Evolutionary conservation across 1,140 invertebrate species (phyloP), one percentile per base, ranked within the genome.

Genomic region (Caenorhabditis remanei): DNA sequence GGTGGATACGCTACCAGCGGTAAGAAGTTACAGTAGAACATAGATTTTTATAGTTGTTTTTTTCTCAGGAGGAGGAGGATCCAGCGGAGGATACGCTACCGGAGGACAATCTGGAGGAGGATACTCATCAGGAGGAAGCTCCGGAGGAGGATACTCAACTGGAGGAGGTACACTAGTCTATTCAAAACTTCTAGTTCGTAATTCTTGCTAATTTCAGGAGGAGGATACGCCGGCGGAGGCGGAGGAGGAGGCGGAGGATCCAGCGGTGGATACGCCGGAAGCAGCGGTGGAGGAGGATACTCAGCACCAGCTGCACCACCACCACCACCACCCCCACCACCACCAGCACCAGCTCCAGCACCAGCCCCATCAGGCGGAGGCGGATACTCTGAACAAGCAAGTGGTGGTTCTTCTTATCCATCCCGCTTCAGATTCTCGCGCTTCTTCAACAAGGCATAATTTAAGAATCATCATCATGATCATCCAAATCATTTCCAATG

Each of bases 301-400:
- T 85, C 58, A 0, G 84, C 55, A 11, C 84, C 84, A 50, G 84
- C 84, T 24, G 55, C 84, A 21, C 21, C 61, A 32, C 40, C 61
- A 32, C 84, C 84, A 50, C 84, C 84, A 13, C 84, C 84, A 43
- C 84, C 84, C 11, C 84, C 84, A 50, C 84, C 84, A 50, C 84
- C 84, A 40, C 84, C 84, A 43, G 21, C 84, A 63, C 84, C 85
- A 40, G 46, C 67, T 14, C 65, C 85, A 53, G 58, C 84, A 5
- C 84, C 84, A 50, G 84, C 55, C 7, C 48, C 50, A 53, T 53
- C 61, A 3, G 13, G 84, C 84, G 61, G 58, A 8, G 84, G 56
- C 50, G 85, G 85, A 50, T 53, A 71, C 46, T 85, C 46, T 75
- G 63, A 85, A 71, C 67, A 71, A 75, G 85, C 41, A 79, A 75